A percentile compares a stretch with the other conserved stretches of the same genome.
phyloP scores from a whole-genome alignment of 2,888 invertebrate genomes.

The Ptychoptera contaminata region DNA sequence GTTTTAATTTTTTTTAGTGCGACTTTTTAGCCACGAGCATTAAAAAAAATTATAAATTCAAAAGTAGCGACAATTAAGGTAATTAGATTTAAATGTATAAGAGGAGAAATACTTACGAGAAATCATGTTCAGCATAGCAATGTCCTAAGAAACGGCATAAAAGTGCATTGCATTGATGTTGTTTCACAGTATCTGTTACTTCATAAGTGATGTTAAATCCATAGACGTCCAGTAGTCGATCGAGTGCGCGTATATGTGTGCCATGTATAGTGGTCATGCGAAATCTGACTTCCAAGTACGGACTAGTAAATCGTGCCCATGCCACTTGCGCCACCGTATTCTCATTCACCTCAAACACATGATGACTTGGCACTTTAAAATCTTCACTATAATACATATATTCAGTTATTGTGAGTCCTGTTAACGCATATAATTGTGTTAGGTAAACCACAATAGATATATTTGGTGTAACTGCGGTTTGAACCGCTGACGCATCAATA shows the following conservation, averaged over 20 bases:
- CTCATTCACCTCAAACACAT: conserved; percentile 53
- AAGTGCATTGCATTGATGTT: conserved; percentile 56
- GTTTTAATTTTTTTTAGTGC: no score
- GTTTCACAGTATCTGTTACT: conserved; percentile 38
- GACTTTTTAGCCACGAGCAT: no score
- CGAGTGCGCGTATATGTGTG: conserved; percentile 66
- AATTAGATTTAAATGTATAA: no score
- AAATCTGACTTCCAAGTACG: conserved; percentile 66
- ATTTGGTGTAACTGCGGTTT: conserved; percentile 33
- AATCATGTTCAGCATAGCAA: conserved; percentile 57
- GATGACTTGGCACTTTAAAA: conserved; percentile 47
- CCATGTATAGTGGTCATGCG: conserved; percentile 56
- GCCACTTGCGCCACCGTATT: conserved; percentile 53
- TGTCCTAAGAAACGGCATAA: conserved; percentile 76
- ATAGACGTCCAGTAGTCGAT: conserved; percentile 67
- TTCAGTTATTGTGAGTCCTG: conserved; percentile 60
- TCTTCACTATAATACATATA: conserved; percentile 58
- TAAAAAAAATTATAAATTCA: no score
- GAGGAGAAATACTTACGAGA: conserved; percentile 42
- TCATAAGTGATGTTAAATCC: conserved; percentile 90
- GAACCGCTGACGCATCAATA: conserved; percentile 56
- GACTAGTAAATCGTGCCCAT: conserved; percentile 46
- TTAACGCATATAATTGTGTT: conserved; percentile 72
- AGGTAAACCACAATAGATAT: conserved; percentile 71
- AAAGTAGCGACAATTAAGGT: no score